Evolutionary conservation across 2,113 vertebrate genomes (phyloP), one percentile per base, ranked within the genome.

Genomic region (Desmodus rotundus): DNA sequence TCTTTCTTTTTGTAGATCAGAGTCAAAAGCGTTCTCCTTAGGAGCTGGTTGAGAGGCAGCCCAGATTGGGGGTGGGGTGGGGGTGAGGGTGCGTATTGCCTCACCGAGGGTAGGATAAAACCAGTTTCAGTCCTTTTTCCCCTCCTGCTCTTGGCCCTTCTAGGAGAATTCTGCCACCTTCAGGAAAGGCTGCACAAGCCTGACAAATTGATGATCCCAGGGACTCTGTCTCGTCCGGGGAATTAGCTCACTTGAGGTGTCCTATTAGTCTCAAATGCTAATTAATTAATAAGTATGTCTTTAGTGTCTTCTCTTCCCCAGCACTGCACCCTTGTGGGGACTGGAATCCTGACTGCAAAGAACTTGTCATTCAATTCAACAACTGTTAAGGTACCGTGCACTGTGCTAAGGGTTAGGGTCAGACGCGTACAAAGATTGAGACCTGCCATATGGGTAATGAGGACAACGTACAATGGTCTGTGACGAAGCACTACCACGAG

Each of bases 151-250:
- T 61, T 52, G 58, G 65, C 33, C 52, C 65, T 88, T 83, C 24
- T 52, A 63, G n/a, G 36, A 95, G 43, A 96, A 78, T 28, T 82
- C 81, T 26, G 88, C 68, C 76, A 67, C 41, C 45, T 94, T 94
- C 86, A 76, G 81, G 24, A 72, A 86, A 82, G 70, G 28, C 15
- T 61, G 47, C 31, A 12, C 36, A 68, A 56, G 4, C 41, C 63
- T 47, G 77, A 84, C 36, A 17, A 11, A 5, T 38, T 68, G 31
- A 74, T 56, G 77, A 65, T 72, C 24, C 65, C 54, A 92, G 15
- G 4, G 78, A 86, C 8, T n/a, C 74, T 33, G 8, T 63, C 31
- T 92, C 85, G 38, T 43, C 82, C 56, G 17, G 24, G 17, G 72
- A 94, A 78, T 85, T 70, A 43, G 45, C 86, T 90, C 56, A 85